phyloP scores from a whole-genome alignment of 2,888 invertebrate species.

The Chironomus riparius region DNA sequence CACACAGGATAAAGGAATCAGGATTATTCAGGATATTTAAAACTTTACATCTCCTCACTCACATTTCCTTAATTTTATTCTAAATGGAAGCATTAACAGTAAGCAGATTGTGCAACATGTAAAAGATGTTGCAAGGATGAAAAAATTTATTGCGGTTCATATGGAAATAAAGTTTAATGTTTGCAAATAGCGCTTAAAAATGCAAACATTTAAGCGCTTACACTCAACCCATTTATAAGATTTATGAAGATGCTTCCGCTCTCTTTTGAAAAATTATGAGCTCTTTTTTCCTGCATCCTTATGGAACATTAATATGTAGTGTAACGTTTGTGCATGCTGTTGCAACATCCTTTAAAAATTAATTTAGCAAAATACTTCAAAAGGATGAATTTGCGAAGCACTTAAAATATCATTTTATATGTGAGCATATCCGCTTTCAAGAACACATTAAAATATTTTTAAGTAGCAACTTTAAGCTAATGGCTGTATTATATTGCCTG shows the following conservation, averaged over 20 bases:
- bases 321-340: not conserved
- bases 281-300: not conserved
- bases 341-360: not conserved
- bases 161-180: not conserved
- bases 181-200: not conserved
- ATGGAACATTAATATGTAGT: too few relatives aligned
- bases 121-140: not conserved
- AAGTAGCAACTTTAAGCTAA: too few relatives aligned
- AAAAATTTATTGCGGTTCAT: not conserved
- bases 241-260: not conserved
- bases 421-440: too few relatives aligned
- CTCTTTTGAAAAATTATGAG: not conserved
- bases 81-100: not conserved
- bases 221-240: not conserved
- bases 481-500: too few relatives aligned
- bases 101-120: not conserved
- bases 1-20: too few relatives aligned
- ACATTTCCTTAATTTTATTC: too few relatives aligned
- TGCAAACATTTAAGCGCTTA: slow-evolving; percentile 1
- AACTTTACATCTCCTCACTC: too few relatives aligned
- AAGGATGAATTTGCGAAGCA: too few relatives aligned
- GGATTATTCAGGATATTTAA: too few relatives aligned
- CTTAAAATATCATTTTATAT: too few relatives aligned
- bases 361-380: not conserved
- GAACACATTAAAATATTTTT: too few relatives aligned